Evolutionary conservation across 2,888 invertebrate genomes (phyloP), one percentile per base, ranked within the genome.

Genomic region (Gisinianus flammeolus): DNA sequence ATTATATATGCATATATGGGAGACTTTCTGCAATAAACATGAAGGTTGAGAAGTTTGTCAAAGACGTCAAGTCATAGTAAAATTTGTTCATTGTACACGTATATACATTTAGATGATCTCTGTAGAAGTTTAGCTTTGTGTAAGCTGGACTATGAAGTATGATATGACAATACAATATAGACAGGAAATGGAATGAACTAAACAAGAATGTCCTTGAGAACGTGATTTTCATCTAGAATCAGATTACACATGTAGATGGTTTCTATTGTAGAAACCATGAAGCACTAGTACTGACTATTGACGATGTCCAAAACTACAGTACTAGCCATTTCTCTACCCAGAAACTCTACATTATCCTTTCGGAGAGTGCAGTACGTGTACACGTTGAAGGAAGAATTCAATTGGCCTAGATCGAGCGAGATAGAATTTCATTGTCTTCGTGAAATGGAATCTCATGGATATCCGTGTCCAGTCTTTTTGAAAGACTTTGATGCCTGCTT

Each of bases 161-260:
- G 56, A 58, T 22, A 22, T 58, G 56, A 58, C 24, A 8, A 58
- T 24, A 58, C 24, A 8, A 58, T 24, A n/a, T 58, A n/a, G 67
- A 33, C 67, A 67, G 67, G 67, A 67, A 44, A 69, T 44, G 24
- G 68, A 22, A 69, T 31, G 35, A 44, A 69, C 24, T 69, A 44
- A 24, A 69, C 22, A 44, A 24, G 44, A 44, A 24, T 69, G 68
- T 69, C 68, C 68, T 69, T 69, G 68, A 69, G 44, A 44, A 30
- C 67, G 67, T 67, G 67, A 67, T 44, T 69, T 69, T 44, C 44
- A 69, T 69, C 68, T 31, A 33, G 24, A 44, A 69, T 69, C 68
- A 44, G 35, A 69, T 69, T 44, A 44, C 68, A 44, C 16, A 35
- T 35, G 44, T 67, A 22, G 22, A 62, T 10, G 6, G 62, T 62